Base-by-base conservation (phyloP, 2,113 vertebrate species). In the Spea multiplicata region DNA sequence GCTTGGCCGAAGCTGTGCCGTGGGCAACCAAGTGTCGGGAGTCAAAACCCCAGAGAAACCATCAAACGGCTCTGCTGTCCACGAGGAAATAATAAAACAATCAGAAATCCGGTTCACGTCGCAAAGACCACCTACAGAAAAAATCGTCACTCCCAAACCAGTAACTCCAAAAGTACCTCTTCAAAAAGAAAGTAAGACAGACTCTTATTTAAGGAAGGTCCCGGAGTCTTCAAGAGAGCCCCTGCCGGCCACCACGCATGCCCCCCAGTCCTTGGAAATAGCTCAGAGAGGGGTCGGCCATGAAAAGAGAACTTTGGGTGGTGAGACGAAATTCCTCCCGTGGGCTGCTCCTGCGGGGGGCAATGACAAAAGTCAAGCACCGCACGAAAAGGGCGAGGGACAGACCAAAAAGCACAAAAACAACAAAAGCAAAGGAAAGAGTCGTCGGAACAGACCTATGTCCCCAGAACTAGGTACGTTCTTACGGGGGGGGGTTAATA, bases 391-490 rank as follows among this genome's bases (percentile, higher is more conserved):
- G 87, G 85, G 82, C 90, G 88, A 84, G 65, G 90, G 92, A 62
- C 93, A 86, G 86, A 92, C 83, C 85, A 87, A 46, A 92, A 57
- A 72, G 82, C 83, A 87, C 66, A 89, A 93, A 80, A 91, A 90
- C 64, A 81, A 73, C 0, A 92, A 93, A 84, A 91, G 87, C 86
- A 96, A 93, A 88, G 95, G 92, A 75, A 98, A 94, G 87, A 92
- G 91, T 72, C 94, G 94, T 3, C 92, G 95, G 78, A 82, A 88
- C 61, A 91, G 96, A 81, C 95, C 95, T 62, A 88, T 93, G 79
- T 98, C 96, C 50, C 96, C 96, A 6, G 96, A 98, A 83, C 86
- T 94, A 85, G 97, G 97, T 97, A 87, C 69, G 52, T 66, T 13
- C 5, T 30, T 16, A 8, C 16, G 8, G 44, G 48, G 53, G n/a